A percentile compares a stretch with the other conserved stretches of the same genome.
phyloP scores from a whole-genome alignment of 2,888 invertebrate species.

The Meteorus cinctellus region DNA sequence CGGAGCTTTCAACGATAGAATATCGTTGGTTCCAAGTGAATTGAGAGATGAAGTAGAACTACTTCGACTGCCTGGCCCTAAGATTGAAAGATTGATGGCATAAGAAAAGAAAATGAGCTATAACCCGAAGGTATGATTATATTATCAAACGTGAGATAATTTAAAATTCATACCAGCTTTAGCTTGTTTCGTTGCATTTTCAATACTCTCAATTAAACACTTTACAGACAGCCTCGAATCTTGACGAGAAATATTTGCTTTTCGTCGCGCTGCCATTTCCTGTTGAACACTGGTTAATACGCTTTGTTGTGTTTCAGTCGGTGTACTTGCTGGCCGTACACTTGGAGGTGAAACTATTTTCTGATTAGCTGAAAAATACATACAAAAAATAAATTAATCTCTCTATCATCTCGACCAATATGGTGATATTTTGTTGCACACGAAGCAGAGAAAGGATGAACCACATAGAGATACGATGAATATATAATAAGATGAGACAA shows the following conservation, averaged over 20 bases:
- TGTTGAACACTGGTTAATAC: slow-evolving; percentile 76
- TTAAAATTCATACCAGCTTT: slow-evolving; percentile 73
- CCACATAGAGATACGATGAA: background rate
- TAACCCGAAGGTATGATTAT: background rate
- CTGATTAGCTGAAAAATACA: slow-evolving; percentile 64
- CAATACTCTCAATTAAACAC: slow-evolving; percentile 92
- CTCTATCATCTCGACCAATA: background rate
- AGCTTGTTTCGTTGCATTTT: slow-evolving; percentile 87
- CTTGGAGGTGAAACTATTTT: slow-evolving; percentile 65
- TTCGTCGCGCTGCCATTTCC: slow-evolving; percentile 77
- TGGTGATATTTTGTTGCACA: background rate
- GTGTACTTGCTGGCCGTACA: slow-evolving; percentile 69
- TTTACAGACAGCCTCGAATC: slow-evolving; percentile 92
- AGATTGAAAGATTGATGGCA: slow-evolving; percentile 33
- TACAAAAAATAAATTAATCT: slow-evolving; percentile 30
- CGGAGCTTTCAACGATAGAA: slow-evolving; percentile 68
- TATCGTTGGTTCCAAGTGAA: slow-evolving; percentile 69
- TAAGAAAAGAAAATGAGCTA: background rate
- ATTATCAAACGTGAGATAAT: background rate
- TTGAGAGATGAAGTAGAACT: slow-evolving; percentile 77
- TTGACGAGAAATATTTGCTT: slow-evolving; percentile 77
- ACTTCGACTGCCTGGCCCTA: slow-evolving; percentile 77
- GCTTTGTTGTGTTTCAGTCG: slow-evolving; percentile 75
- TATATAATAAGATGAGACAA: slow-evolving; percentile 4
- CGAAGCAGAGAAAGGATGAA: background rate